Evolutionary conservation across 2,888 invertebrate genomes (phyloP).

Genomic region (Heteromyza rotundicornis): DNA sequence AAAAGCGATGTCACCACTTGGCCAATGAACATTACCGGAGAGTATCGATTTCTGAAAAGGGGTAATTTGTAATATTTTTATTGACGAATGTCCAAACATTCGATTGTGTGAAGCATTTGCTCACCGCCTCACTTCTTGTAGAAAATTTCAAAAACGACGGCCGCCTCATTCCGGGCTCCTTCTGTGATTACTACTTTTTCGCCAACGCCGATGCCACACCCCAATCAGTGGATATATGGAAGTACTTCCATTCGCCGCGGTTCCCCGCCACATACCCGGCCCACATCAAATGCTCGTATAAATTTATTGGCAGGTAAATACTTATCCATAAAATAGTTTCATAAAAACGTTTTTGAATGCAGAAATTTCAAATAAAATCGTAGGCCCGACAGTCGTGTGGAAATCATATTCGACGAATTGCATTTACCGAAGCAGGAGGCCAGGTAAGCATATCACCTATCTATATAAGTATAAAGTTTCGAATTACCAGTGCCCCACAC

Average conservation of each 20-base stretch:
- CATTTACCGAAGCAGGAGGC: slow-evolving; percentile 59
- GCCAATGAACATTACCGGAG: slow-evolving; percentile 48
- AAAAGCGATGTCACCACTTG: slow-evolving; percentile 19
- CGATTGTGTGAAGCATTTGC: not conserved
- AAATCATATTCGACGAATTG: slow-evolving; percentile 79
- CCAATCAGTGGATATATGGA: slow-evolving; percentile 67
- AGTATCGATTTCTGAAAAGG: slow-evolving; percentile 55
- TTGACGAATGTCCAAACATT: not conserved
- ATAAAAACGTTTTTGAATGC: not conserved
- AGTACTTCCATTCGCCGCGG: slow-evolving; percentile 87
- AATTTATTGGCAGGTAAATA: slow-evolving; percentile 81
- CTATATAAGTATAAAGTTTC: no score
- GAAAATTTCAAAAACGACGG: slow-evolving; percentile 84
- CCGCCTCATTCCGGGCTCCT: slow-evolving; percentile 75
- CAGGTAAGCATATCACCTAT: no score
- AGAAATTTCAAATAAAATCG: not conserved
- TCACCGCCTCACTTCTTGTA: no score
- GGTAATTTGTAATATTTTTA: slow-evolving; percentile 36
- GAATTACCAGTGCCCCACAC: no score
- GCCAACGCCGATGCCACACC: slow-evolving; percentile 57
- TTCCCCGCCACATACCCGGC: slow-evolving; percentile 96
- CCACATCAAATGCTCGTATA: slow-evolving; percentile 87
- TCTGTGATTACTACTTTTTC: slow-evolving; percentile 86
- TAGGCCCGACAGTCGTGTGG: slow-evolving; percentile 65
- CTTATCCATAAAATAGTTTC: not conserved